Base-by-base conservation (phyloP, 2,797 vertebrate genomes). In the Hoplostethus mediterraneus region DNA sequence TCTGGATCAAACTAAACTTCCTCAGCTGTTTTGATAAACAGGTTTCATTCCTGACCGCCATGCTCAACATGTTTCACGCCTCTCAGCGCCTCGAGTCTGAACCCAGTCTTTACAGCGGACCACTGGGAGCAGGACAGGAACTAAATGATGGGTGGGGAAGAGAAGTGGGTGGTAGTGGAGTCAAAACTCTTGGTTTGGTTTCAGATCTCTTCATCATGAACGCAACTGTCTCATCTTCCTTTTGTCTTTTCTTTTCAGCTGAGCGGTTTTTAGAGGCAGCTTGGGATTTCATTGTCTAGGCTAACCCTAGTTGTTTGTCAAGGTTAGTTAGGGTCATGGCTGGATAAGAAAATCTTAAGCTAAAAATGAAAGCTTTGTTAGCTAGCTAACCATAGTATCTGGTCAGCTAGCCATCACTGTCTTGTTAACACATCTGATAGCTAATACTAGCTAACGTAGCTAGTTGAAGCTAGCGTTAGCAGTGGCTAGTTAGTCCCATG, bases 181-280 rank as follows among this genome's bases (percentile, higher is more conserved):
- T 65, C 40, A n/a, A n/a, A 55, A 28, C 3, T 21, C 66, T 84
- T 87, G 86, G 87, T 88, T 75, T 67, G 25, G 28, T 60, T 64
- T 55, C 3, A 31, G n/a, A 28, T 58, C 16, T 63, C 61, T 60
- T 52, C 51, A 16, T 79, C 40, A 5, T 9, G 42, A 44, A 44
- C 10, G 42, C 42, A 44, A 13, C 63, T 0, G 33, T 53, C 72
- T 79, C 67, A 75, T 67, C 77, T 33, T 51, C 62, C 42, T 55
- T 66, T 64, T 3, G 69, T 69, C 56, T 5, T 21, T 21, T 21
- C 21, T 21, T 21, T 21, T 21, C 1, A 21, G 21, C 21, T 21
- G 21, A 21, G 21, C 21, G 21, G 21, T 21, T 21, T 21, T 21
- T 21, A 21, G 21, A 21, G 21, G 21, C 21, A 21, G 21, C 21